phyloP scores from a whole-genome alignment of 1,140 invertebrate genomes.

The Euura lappo region DNA sequence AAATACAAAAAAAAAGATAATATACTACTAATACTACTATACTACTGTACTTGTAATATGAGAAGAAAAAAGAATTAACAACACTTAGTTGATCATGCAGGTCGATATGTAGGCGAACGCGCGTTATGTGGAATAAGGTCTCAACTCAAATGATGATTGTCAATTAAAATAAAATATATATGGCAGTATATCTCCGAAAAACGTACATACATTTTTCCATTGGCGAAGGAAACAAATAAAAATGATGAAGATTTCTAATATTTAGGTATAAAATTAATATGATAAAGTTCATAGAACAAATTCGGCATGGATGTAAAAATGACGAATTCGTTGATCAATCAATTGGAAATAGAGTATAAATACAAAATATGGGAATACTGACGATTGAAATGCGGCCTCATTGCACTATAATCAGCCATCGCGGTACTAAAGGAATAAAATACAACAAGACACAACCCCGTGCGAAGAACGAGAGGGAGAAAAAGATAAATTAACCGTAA shows the following conservation, averaged over 20 bases:
- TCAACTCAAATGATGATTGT: slow-evolving; percentile 2
- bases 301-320: too few species aligned
- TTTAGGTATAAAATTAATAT: background rate
- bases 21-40: slow-evolving; percentile 41
- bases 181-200: background rate
- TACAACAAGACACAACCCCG: background rate
- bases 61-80: slow-evolving; percentile 33
- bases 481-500: background rate
- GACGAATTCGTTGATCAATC: too few species aligned
- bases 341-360: background rate
- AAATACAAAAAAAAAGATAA: slow-evolving; percentile 42
- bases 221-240: background rate
- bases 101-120: background rate
- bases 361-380: background rate
- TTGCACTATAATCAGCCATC: background rate
- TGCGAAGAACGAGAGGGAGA: background rate
- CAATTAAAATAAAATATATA: background rate
- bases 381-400: slow-evolving; percentile 2
- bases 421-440: background rate
- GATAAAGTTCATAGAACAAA: background rate
- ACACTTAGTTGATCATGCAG: too few species aligned
- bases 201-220: background rate
- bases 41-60: slow-evolving; percentile 40
- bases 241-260: background rate
- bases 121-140: background rate